phyloP scores from a whole-genome alignment of 2,113 vertebrate genomes.

The Cephalopholis sonnerati region DNA sequence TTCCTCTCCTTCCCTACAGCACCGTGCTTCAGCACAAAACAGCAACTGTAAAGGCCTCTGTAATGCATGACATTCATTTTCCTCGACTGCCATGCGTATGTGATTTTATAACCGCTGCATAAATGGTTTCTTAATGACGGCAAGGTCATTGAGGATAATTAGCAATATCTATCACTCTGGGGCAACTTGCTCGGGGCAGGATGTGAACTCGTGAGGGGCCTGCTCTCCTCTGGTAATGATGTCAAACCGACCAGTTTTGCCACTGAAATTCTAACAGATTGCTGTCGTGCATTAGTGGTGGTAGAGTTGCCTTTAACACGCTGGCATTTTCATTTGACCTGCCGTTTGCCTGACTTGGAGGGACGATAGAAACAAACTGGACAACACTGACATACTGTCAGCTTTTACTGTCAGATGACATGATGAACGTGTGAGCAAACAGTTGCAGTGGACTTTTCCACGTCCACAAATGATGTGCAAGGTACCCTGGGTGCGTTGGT shows the following conservation, averaged over 20 bases:
- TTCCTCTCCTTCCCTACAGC: conserved; percentile 24
- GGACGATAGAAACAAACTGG: neutral
- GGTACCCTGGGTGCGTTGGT: too few relatives aligned
- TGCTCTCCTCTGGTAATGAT: conserved; percentile 11
- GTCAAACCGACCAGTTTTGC: conserved; percentile 1
- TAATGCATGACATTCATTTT: conserved; percentile 47
- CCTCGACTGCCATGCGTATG: conserved; percentile 20
- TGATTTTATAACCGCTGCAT: conserved; percentile 53
- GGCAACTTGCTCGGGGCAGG: conserved; percentile 32
- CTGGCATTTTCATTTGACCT: conserved; percentile 11
- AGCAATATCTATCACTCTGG: conserved; percentile 52
- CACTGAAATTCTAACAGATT: neutral
- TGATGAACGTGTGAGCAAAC: neutral
- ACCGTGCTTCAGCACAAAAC: conserved; percentile 4
- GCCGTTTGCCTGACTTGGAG: neutral
- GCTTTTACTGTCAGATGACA: neutral
- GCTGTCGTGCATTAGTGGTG: neutral
- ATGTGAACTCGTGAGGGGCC: conserved; percentile 43
- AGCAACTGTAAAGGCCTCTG: conserved; percentile 10
- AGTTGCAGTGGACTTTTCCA: neutral
- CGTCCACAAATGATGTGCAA: too few relatives aligned
- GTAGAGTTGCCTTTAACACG: conserved; percentile 7
- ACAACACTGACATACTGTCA: neutral
- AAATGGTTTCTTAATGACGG: conserved; percentile 58
- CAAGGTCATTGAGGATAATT: conserved; percentile 57